phyloP scores from a whole-genome alignment of 2,113 vertebrate species.

The Clarias magur region DNA sequence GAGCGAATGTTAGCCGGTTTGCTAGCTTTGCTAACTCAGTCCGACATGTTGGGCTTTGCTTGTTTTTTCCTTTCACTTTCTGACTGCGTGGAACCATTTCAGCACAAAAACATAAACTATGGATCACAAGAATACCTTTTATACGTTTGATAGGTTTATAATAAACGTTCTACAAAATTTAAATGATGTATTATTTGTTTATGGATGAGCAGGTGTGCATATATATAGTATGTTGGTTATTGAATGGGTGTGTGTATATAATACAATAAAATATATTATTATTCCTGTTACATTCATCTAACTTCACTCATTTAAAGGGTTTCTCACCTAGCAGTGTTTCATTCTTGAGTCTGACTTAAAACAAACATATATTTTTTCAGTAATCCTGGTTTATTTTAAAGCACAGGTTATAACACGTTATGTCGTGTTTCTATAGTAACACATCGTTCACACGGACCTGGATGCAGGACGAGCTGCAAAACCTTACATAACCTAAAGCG shows the following conservation, averaged over 20 bases:
- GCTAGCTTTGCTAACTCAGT: conserved; percentile 29
- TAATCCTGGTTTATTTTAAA: neutral
- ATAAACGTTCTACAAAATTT: neutral
- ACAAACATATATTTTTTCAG: too few relatives aligned
- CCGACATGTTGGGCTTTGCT: neutral
- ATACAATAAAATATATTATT: neutral
- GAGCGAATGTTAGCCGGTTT: conserved; percentile 22
- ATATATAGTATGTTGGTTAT: neutral
- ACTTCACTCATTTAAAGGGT: neutral
- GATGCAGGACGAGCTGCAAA: neutral
- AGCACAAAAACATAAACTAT: neutral
- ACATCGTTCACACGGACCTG: too few relatives aligned
- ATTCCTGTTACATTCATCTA: neutral
- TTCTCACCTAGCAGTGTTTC: neutral
- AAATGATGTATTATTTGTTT: neutral
- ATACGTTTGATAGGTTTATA: neutral
- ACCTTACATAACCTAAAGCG: neutral
- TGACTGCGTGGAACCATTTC: neutral
- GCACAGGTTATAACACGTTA: neutral
- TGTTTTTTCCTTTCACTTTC: conserved; percentile 18
- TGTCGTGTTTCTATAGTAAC: neutral
- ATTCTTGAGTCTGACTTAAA: neutral
- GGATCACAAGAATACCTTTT: neutral
- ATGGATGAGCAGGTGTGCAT: neutral
- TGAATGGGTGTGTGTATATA: neutral